Percentiles rank a stretch among this genome's conserved stretches.
Evolutionary conservation across 2,113 vertebrate genomes (phyloP).

Genomic region (Cyanoderma ruficeps): DNA sequence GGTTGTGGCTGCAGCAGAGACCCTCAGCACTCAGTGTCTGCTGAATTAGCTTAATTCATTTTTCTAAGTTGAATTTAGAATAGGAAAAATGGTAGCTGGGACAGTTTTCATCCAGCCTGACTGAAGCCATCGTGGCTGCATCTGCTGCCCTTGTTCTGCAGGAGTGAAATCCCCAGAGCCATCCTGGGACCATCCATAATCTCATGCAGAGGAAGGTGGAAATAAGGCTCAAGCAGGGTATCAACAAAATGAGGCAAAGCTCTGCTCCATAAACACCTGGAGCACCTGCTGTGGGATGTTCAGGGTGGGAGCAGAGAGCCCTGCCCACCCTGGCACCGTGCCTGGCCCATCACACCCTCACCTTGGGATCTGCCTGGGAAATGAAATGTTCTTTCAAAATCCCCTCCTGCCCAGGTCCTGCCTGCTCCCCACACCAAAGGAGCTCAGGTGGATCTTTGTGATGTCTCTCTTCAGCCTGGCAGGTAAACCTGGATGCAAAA

Average conservation of each 20-base stretch:
- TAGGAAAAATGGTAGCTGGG: too few species aligned
- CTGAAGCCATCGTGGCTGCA: too few species aligned
- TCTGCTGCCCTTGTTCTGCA: too few species aligned
- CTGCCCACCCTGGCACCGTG: not conserved
- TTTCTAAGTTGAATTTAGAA: too few species aligned
- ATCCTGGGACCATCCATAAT: too few species aligned
- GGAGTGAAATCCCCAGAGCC: too few species aligned
- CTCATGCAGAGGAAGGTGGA: too few species aligned
- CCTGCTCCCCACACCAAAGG: not conserved
- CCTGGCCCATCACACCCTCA: accelerated
- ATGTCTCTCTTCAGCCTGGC: not conserved
- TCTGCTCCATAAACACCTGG: not conserved
- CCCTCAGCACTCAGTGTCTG: accelerated
- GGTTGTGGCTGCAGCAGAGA: not conserved
- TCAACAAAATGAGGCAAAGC: not conserved
- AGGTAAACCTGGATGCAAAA: not conserved
- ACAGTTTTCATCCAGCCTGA: too few species aligned
- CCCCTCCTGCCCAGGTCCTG: not conserved
- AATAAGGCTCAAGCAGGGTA: too few species aligned
- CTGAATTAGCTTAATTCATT: too few species aligned
- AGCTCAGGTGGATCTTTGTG: not conserved
- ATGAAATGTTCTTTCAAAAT: not conserved
- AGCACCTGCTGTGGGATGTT: not conserved
- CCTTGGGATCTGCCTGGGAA: not conserved
- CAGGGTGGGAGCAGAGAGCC: not conserved